Conservation (phyloP, 2,113 vertebrate species). For the Cinclus mexicanus region DNA sequence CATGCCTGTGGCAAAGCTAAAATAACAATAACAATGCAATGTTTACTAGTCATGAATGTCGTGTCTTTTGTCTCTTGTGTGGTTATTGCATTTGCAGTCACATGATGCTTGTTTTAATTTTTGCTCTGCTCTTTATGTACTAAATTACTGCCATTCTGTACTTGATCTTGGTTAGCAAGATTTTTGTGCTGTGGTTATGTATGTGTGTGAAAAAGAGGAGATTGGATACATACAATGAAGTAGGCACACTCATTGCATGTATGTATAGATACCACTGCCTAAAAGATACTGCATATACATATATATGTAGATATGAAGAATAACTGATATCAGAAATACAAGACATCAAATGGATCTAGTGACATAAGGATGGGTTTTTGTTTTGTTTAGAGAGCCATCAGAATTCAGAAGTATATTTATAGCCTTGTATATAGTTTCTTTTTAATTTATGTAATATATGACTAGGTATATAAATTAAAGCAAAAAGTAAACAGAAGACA, state of each 20-base stretch:
- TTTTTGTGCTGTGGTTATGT: conserved; percentile 38
- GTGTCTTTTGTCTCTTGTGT: conserved; percentile 68
- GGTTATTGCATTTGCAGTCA: conserved; percentile 65
- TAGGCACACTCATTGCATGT: background rate
- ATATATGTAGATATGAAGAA: conserved; percentile 49
- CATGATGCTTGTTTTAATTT: conserved; percentile 67
- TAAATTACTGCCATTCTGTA: conserved; percentile 71
- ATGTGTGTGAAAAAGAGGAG: conserved; percentile 31
- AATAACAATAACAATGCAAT: conserved; percentile 69
- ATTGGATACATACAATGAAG: background rate
- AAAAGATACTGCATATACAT: conserved; percentile 46
- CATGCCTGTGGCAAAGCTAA: conserved; percentile 70
- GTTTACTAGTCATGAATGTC: conserved; percentile 63
- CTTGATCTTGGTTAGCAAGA: conserved; percentile 50
- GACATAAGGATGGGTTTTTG: background rate
- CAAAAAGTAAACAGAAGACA: conserved; percentile 49
- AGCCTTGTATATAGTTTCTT: conserved; percentile 42
- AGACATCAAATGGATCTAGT: conserved; percentile 19
- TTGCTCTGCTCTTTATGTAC: conserved; percentile 60
- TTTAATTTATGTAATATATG: conserved; percentile 61
- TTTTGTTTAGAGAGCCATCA: background rate
- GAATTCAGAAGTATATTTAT: conserved; percentile 51
- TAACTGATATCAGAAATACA: conserved; percentile 35
- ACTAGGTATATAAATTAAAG: conserved; percentile 66
- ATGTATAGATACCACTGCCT: background rate